phyloP scores from a whole-genome alignment of 2,797 vertebrate genomes.

The Spheniscus humboldti region DNA sequence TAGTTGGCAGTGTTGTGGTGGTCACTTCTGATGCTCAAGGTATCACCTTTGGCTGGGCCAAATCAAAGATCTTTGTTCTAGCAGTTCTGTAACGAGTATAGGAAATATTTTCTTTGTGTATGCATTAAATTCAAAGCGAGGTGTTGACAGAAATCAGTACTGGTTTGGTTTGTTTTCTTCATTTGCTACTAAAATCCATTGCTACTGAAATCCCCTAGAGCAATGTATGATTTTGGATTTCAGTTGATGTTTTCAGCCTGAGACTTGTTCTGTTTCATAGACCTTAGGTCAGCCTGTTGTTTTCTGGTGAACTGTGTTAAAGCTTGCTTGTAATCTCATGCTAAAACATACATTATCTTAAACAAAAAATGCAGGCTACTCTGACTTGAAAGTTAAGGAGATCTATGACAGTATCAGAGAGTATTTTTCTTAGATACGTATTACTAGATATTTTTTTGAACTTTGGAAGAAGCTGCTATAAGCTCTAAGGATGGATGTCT shows the following conservation, averaged over 20 bases:
- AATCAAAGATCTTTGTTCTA: not conserved
- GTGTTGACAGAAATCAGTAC: not conserved
- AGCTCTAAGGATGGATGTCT: not conserved
- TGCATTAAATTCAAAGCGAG: not conserved
- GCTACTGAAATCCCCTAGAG: not conserved
- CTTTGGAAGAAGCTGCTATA: not conserved
- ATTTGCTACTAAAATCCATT: not conserved
- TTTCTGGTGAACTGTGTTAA: not conserved
- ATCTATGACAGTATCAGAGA: not conserved
- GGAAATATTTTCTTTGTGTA: not conserved
- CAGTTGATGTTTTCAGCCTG: not conserved
- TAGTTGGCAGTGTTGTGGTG: not conserved
- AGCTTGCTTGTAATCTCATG: not conserved
- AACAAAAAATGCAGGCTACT: not conserved
- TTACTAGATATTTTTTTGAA: not conserved
- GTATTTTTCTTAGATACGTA: not conserved
- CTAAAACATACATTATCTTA: not conserved
- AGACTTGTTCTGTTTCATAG: not conserved
- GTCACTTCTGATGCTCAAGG: not conserved
- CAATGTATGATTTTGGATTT: not conserved
- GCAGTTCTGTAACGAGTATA: not conserved
- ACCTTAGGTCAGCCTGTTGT: not conserved
- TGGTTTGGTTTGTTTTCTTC: not conserved
- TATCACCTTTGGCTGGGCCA: not conserved
- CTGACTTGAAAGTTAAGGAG: not conserved